Evolutionary conservation across 2,888 invertebrate species (phyloP).

Genomic region (Agonopterix arenella): DNA sequence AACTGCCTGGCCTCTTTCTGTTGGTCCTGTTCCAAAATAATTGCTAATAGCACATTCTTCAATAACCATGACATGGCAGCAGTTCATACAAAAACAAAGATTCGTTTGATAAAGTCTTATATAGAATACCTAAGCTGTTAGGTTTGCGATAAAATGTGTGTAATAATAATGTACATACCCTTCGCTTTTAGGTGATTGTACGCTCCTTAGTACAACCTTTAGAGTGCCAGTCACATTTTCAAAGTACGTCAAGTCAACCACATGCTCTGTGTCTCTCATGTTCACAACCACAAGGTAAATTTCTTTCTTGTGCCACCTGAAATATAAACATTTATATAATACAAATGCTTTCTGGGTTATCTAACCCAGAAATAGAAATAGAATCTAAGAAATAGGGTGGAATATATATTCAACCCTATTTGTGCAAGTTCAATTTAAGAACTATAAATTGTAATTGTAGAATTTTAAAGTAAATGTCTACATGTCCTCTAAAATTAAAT

Average conservation of each 20-base stretch:
- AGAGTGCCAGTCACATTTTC: slow-evolving; percentile 58
- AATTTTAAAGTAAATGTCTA: too few relatives aligned
- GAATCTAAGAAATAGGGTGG: too few relatives aligned
- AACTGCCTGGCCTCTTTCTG: too few relatives aligned
- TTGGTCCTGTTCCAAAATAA: neutral
- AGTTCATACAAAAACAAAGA: neutral
- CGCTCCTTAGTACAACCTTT: slow-evolving; percentile 61
- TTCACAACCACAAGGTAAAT: slow-evolving; percentile 72
- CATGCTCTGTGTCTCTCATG: slow-evolving; percentile 42
- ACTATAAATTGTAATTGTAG: too few relatives aligned
- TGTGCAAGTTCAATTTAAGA: too few relatives aligned
- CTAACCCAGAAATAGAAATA: too few relatives aligned
- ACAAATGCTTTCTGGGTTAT: too few relatives aligned
- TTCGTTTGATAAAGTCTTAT: too few relatives aligned
- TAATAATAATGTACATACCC: slow-evolving; percentile 29
- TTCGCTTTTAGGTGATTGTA: slow-evolving; percentile 44
- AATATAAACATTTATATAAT: slow-evolving; percentile 4
- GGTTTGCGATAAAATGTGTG: neutral
- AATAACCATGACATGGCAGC: neutral
- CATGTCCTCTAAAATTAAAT: too few relatives aligned
- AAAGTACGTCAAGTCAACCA: slow-evolving; percentile 50
- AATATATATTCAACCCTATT: too few relatives aligned
- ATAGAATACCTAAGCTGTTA: too few relatives aligned
- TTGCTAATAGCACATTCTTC: neutral
- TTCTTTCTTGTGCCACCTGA: slow-evolving; percentile 49